Conservation (phyloP, 1,140 invertebrate species). For the Cecropterus lyciades region DNA sequence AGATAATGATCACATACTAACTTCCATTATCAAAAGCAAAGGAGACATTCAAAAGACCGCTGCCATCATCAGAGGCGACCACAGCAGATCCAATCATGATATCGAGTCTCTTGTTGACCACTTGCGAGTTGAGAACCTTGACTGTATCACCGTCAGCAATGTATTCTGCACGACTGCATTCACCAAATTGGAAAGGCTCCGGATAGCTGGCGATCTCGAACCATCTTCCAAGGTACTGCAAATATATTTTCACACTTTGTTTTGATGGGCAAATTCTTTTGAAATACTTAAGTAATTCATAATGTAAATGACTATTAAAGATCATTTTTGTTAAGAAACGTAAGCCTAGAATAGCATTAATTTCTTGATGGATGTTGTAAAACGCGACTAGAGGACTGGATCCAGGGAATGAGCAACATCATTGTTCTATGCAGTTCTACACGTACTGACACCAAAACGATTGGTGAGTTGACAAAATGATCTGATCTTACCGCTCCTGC, state of each 20-base stretch:
- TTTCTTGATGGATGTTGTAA: no score
- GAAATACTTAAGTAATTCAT: no score
- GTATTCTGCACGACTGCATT: constrained; percentile 60
- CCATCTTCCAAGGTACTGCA: constrained; percentile 68
- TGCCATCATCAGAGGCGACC: constrained; percentile 53
- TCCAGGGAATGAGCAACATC: no score
- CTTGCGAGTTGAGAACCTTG: constrained; percentile 54
- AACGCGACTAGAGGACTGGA: no score
- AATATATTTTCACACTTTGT: constrained; percentile 16
- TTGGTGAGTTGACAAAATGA: no score
- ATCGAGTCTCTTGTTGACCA: constrained; percentile 48
- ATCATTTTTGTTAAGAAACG: no score
- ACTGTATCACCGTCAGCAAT: constrained; percentile 26
- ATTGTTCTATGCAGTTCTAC: no score
- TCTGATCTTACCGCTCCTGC: constrained; percentile 46
- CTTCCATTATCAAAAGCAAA: constrained; percentile 50
- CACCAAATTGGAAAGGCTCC: constrained; percentile 51
- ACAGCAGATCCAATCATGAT: constrained; percentile 51
- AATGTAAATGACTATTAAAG: no score
- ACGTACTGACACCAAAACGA: background rate
- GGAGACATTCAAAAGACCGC: constrained; percentile 54
- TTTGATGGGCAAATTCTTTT: no score
- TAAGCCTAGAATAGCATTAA: no score
- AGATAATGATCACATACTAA: constrained; percentile 40
- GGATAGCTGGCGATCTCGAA: constrained; percentile 64